A percentile compares a stretch with the other conserved stretches of the same genome.
Evolutionary conservation across 1,140 invertebrate genomes (phyloP).

Genomic region (Sitophilus oryzae): DNA sequence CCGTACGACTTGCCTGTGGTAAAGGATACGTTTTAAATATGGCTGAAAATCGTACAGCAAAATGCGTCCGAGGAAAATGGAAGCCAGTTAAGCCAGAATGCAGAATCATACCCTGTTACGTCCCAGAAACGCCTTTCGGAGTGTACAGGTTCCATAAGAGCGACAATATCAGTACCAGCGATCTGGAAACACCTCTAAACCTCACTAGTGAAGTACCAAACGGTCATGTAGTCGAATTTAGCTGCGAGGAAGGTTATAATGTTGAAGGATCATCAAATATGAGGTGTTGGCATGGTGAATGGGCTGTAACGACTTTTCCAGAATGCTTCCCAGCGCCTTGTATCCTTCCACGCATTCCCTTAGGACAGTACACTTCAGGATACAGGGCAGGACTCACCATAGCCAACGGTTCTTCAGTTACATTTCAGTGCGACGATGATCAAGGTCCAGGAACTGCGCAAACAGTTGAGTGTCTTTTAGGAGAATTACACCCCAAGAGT

Average conservation of each 20-base stretch:
- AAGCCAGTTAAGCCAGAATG: constrained; percentile 73
- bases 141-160: constrained; percentile 52
- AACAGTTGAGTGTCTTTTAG: constrained; percentile 58
- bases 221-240: constrained; percentile 58
- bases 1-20: constrained; percentile 65
- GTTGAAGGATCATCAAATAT: constrained; percentile 64
- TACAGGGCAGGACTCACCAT: constrained; percentile 72
- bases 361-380: constrained; percentile 68
- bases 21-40: constrained; percentile 70
- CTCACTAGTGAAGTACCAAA: constrained; percentile 54
- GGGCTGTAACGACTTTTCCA: constrained; percentile 65
- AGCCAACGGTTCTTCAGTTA: constrained; percentile 66
- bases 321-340: constrained; percentile 76
- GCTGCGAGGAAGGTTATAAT: constrained; percentile 61
- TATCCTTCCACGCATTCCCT: constrained; percentile 61
- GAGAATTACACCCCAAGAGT: constrained; percentile 45
- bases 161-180: constrained; percentile 33
- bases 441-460: constrained; percentile 47
- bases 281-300: constrained; percentile 71
- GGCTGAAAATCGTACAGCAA: constrained; percentile 65
- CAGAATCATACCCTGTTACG: constrained; percentile 62
- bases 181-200: constrained; percentile 44
- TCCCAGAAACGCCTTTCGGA: constrained; percentile 58
- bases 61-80: constrained; percentile 73
- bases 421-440: constrained; percentile 60